Evolutionary conservation across 2,888 invertebrate genomes (phyloP), one percentile per base, ranked within the genome.

Genomic region (Exocentrus adspersus): DNA sequence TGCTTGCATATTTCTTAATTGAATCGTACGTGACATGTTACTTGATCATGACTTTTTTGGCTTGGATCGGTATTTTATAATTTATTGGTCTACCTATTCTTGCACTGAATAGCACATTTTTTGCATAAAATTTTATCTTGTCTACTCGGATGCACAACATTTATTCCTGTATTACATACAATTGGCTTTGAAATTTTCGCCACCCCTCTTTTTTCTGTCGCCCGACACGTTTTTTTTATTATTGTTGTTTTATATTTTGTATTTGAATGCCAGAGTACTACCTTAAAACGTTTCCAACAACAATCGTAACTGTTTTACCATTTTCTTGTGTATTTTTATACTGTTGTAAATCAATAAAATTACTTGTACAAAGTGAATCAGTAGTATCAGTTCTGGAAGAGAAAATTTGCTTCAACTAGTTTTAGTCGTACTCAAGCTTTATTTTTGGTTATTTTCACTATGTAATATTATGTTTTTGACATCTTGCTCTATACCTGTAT

Each of bases 21-120:
- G 76, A 80, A 77, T 79, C 80, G 80, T 80, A 79, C 78, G 78
- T 79, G 77, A 79, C 84, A 80, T 81, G 77, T 83, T 83, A 82
- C 60, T 81, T 79, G 82, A 82, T 82, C 82, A 84, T 84, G 84
- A 82, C 67, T n/a, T n/a, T 60, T 48, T 65, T 70, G 70, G 70
- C 67, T 66, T 68, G 81, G 82, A 79, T 73, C 80, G 84, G 83
- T 79, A 75, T 73, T 70, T 75, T 75, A 75, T 80, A 79, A 80
- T 81, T 81, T 80, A 80, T 81, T 81, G 81, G 81, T 81, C 79
- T 77, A 61, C 65, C 57, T 53, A 65, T 72, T 60, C 62, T 60
- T 69, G 75, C 72, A 73, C 73, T 58, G 58, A 62, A 62, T 52
- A 71, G 72, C 71, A 72, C 73, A n/a, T 46, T 67, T 65, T 62